phyloP scores from a whole-genome alignment of 2,797 vertebrate genomes.

The Falco novaeseelandiae region DNA sequence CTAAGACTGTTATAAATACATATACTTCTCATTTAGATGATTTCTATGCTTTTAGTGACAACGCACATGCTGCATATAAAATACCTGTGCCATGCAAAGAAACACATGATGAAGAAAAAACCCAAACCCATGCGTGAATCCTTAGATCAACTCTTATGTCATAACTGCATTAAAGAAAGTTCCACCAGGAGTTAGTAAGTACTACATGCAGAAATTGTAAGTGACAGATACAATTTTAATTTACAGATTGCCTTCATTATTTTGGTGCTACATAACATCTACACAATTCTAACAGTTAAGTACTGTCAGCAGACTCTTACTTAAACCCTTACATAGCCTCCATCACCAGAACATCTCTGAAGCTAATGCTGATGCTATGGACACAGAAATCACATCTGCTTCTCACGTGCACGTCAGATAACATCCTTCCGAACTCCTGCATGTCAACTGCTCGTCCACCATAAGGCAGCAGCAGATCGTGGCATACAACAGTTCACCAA shows the following conservation, averaged over 20 bases:
- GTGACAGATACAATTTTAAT: not conserved
- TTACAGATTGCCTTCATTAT: not conserved
- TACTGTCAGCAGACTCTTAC: not conserved
- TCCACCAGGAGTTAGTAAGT: not conserved
- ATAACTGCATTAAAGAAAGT: not conserved
- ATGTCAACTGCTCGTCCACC: fast-evolving
- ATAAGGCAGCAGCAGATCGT: not conserved
- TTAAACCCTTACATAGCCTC: not conserved
- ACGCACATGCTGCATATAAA: not conserved
- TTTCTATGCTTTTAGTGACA: not conserved
- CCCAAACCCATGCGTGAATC: not conserved
- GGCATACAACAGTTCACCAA: not conserved
- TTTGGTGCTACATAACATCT: not conserved
- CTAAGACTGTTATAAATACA: not conserved
- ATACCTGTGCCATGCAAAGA: not conserved
- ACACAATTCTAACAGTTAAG: not conserved
- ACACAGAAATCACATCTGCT: not conserved
- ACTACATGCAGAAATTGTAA: too few species aligned
- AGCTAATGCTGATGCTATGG: too few species aligned
- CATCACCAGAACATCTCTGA: not conserved
- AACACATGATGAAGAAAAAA: not conserved
- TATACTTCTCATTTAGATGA: not conserved
- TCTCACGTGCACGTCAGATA: not conserved
- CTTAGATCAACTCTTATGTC: not conserved
- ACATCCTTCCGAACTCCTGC: not conserved